Conservation (phyloP, 2,797 vertebrate genomes). For the Lacerta bilineata region DNA sequence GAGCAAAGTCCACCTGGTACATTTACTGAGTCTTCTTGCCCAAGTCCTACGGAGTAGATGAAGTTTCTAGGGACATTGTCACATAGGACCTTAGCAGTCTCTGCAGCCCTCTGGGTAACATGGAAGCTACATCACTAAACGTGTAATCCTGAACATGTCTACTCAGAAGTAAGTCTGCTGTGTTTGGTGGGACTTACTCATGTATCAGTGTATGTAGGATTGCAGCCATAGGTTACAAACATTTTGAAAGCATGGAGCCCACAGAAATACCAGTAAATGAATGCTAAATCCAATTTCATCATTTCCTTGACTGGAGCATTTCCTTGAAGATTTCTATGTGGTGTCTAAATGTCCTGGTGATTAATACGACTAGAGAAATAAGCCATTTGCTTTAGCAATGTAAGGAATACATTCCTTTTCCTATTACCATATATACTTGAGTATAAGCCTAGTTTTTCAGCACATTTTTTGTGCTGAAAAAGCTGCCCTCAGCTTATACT, state of each 20-base stretch:
- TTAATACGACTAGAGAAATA: background rate
- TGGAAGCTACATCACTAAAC: background rate
- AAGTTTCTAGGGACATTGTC: background rate
- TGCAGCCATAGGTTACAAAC: background rate
- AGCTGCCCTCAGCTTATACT: too few relatives aligned
- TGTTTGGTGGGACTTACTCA: too few relatives aligned
- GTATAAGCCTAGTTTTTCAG: too few relatives aligned
- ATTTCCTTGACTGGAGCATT: background rate
- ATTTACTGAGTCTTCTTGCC: background rate
- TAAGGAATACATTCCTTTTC: background rate
- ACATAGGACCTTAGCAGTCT: background rate
- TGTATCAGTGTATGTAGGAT: too few relatives aligned
- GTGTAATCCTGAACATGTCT: background rate
- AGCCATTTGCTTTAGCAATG: background rate
- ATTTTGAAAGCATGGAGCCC: constrained; percentile 6
- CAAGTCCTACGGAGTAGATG: background rate
- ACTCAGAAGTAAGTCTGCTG: too few relatives aligned
- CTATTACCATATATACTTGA: too few relatives aligned
- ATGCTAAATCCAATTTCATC: rapidly evolving
- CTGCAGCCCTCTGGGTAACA: background rate
- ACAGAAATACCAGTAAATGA: constrained; percentile 25
- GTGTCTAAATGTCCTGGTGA: constrained; percentile 22
- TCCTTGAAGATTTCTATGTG: constrained; percentile 24
- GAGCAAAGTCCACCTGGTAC: background rate
- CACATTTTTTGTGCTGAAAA: too few relatives aligned